Conservation (phyloP, 2,113 vertebrate genomes). For the Halcyon senegalensis region DNA sequence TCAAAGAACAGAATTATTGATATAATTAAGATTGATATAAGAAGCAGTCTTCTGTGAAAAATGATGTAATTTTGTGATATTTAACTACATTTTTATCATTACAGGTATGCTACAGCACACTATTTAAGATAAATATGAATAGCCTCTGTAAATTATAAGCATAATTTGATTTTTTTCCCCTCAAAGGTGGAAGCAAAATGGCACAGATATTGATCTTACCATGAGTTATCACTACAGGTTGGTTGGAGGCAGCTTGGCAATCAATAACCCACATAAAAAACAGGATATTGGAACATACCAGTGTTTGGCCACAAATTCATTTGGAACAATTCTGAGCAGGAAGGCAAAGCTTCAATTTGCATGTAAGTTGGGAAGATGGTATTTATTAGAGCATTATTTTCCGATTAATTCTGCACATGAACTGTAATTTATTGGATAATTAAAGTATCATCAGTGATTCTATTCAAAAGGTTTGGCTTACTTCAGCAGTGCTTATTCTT, state of each 20-base stretch:
- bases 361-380: constrained; percentile 80
- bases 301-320: constrained; percentile 87
- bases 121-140: constrained; percentile 53
- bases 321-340: constrained; percentile 87
- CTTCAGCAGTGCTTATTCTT: background rate
- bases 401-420: constrained; percentile 20
- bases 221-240: constrained; percentile 84
- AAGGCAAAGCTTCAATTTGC: constrained; percentile 90
- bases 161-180: constrained; percentile 65
- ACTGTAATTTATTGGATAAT: constrained; percentile 28
- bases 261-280: constrained; percentile 83
- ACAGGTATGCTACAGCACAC: constrained; percentile 20
- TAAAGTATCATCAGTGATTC: background rate
- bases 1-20: background rate
- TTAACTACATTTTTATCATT: constrained; percentile 42
- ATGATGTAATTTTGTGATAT: background rate
- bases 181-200: constrained; percentile 89
- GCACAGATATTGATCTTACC: constrained; percentile 81
- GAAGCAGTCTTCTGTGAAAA: constrained; percentile 14
- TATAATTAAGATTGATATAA: background rate
- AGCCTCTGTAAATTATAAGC: constrained; percentile 49
- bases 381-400: constrained; percentile 28
- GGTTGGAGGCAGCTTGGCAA: constrained; percentile 85
- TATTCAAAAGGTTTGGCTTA: background rate
- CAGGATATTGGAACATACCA: constrained; percentile 88